Evolutionary conservation across 2,888 invertebrate species (phyloP).

Genomic region (Monopis laevigella): DNA sequence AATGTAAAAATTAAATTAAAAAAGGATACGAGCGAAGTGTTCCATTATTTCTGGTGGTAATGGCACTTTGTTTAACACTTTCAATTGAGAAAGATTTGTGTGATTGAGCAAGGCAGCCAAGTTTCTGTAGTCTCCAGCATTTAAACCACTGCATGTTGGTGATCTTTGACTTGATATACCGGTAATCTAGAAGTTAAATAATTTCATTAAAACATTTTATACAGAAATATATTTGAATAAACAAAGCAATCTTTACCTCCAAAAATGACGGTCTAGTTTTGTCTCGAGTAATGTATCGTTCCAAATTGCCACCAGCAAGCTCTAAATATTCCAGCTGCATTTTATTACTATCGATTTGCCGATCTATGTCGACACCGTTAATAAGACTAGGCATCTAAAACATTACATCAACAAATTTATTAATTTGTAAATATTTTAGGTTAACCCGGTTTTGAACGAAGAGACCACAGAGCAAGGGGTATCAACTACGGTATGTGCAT

Average conservation of each 20-base stretch:
- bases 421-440: not conserved
- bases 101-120: conserved; percentile 75
- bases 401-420: conserved; percentile 11
- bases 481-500: too few relatives aligned
- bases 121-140: conserved; percentile 91
- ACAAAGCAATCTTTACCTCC: conserved; percentile 45
- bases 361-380: conserved; percentile 38
- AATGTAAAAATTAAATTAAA: conserved; percentile 1
- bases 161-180: conserved; percentile 73
- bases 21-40: conserved; percentile 93
- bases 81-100: conserved; percentile 79
- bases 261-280: conserved; percentile 76
- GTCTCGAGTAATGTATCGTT: conserved; percentile 76
- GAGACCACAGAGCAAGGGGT: conserved; percentile 14
- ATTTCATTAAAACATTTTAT: not conserved
- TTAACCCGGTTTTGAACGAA: too few relatives aligned
- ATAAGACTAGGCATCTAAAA: conserved; percentile 52
- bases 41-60: conserved; percentile 94
- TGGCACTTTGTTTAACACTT: conserved; percentile 84
- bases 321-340: conserved; percentile 75
- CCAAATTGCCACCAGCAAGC: conserved; percentile 81
- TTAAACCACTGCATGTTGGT: conserved; percentile 89
- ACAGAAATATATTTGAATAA: not conserved
- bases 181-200: conserved; percentile 54
- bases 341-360: conserved; percentile 40